phyloP scores from a whole-genome alignment of 2,113 vertebrate species.

The Ceyx melanurus region DNA sequence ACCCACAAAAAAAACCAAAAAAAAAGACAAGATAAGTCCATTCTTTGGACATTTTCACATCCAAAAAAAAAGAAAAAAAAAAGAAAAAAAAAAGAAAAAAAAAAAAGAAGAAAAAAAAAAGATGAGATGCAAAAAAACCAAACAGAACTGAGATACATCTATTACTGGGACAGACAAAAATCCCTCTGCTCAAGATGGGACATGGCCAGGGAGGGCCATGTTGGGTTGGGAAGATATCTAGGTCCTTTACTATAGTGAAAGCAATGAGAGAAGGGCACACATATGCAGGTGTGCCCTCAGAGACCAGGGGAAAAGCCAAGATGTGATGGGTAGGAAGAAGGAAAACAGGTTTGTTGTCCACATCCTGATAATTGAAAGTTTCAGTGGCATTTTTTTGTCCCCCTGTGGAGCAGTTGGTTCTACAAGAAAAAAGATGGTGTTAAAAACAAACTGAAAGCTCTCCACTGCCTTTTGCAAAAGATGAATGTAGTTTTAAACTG shows the following conservation, averaged over 20 bases:
- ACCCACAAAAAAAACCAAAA: background rate
- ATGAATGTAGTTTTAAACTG: constrained; percentile 52
- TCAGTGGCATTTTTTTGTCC: background rate
- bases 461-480: constrained; percentile 32
- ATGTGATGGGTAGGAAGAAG: background rate
- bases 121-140: background rate
- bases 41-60: background rate
- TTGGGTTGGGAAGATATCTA: background rate
- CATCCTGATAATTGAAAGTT: background rate
- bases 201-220: background rate
- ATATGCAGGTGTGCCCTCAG: background rate
- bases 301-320: background rate
- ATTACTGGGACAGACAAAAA: background rate
- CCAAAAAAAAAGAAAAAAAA: too few relatives aligned
- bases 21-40: background rate
- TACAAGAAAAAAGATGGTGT: background rate
- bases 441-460: constrained; percentile 29
- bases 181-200: background rate
- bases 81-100: too few relatives aligned
- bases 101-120: background rate
- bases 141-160: background rate
- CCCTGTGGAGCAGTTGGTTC: background rate
- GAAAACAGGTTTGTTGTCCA: background rate
- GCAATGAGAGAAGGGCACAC: background rate
- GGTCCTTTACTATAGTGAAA: background rate